Evolutionary conservation across 2,797 vertebrate species (phyloP), one percentile per base, ranked within the genome.

Genomic region (Tangara arthus): DNA sequence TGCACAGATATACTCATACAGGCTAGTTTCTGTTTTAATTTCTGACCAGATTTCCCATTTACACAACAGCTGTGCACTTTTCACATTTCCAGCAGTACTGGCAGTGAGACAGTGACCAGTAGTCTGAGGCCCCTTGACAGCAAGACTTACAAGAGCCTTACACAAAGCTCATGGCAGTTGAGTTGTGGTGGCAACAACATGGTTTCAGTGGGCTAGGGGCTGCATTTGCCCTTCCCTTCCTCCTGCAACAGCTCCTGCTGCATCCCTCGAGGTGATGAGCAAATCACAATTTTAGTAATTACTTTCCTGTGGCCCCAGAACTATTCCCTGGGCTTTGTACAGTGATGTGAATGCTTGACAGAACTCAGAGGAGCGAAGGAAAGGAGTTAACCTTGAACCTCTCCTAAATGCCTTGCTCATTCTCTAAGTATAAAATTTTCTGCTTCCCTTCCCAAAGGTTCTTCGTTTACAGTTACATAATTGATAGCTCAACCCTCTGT

Each of bases 331-430:
- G 18, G 72, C 49, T 96, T 94, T 84, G 73, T 94, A 95, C 60
- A 0, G 0, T 68, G 79, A 93, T 90, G 77, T 73, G 91, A 91
- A 95, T 82, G 89, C 53, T 56, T 55, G 60, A 75, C 28, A 75
- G 64, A 90, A 96, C 82, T 70, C 92, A 88, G 65, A 91, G 69
- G 13, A 93, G 77, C 3, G 0, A 55, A 95, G 56, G 68, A 85
- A 93, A 88, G 34, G 89, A 90, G 89, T 95, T 97, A 95, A 96
- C 96, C 94, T 95, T 96, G 78, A 95, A 91, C 93, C 92, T 95
- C 72, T 94, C 75, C 82, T 90, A 87, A 94, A 94, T 94, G 85
- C 87, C 82, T 96, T 88, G 59, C 47, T 91, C n/a, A 2, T 93
- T 94, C 90, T 87, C 79, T 77, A 92, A 95, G 89, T 82, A 64